These are phyloP conservation scores for Anoplolepis gracilipes DNA, from an alignment of 1,140 invertebrate species.

Conservation along the genomic window DNA sequence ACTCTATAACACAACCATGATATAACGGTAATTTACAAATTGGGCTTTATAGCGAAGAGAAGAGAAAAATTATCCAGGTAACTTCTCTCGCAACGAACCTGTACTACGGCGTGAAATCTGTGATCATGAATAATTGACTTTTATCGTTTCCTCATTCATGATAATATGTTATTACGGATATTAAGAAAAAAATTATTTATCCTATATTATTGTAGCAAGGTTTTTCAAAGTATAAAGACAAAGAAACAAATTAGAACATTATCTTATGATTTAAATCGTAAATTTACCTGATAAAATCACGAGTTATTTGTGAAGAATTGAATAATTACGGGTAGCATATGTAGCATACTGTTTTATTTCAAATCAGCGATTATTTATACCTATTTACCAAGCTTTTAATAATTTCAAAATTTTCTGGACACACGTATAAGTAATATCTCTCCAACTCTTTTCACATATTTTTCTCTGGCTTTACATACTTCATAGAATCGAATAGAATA, in stretches of 20 bases:
- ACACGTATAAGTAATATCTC: background rate
- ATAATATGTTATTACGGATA: constrained; percentile 45
- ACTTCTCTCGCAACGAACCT: background rate
- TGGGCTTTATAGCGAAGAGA: constrained; percentile 13
- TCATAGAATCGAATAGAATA: too few relatives aligned
- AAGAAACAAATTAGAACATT: background rate
- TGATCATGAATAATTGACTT: constrained; percentile 52
- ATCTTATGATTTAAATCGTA: background rate
- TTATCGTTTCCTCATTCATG: constrained; percentile 26
- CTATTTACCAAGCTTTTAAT: background rate
- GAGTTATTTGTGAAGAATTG: background rate
- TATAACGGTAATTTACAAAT: constrained; percentile 65
- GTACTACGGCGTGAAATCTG: constrained; percentile 27
- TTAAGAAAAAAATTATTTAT: constrained; percentile 5
- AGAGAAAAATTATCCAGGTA: constrained; percentile 29
- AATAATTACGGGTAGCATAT: background rate
- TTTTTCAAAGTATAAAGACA: background rate
- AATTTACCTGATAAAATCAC: background rate
- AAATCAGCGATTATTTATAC: background rate
- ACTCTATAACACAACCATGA: background rate
- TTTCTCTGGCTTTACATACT: background rate
- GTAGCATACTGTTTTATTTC: background rate
- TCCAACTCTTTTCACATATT: too few relatives aligned
- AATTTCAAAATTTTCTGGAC: background rate
- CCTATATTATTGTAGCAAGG: background rate